These are phyloP conservation scores for Thyatira batis DNA, from an alignment of 2,888 invertebrate species.

Conservation along the genomic window DNA sequence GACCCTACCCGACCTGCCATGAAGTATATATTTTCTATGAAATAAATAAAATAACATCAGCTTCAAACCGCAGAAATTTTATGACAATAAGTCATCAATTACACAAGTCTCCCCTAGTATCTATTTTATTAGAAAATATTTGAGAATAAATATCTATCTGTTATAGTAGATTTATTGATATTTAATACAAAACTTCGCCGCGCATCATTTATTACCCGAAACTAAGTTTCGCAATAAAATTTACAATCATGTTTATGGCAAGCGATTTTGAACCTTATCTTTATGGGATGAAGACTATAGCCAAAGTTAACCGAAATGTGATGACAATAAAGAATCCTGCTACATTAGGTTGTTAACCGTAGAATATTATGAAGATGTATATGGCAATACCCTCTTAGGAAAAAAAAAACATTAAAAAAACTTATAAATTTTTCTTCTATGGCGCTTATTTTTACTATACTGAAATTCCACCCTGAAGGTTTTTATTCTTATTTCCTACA, in stretches of 20 bases:
- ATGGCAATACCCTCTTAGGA: not conserved
- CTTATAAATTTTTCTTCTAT: too few relatives aligned
- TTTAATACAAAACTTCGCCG: not conserved
- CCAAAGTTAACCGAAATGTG: not conserved
- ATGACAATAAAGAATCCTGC: slow-evolving; percentile 3
- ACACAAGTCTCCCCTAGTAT: not conserved
- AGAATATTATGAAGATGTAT: not conserved
- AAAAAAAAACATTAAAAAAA: too few relatives aligned
- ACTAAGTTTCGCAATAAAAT: not conserved
- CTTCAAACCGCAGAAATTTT: too few relatives aligned
- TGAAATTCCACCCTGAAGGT: too few relatives aligned
- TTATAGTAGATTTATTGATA: not conserved
- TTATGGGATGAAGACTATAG: not conserved
- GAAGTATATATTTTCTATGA: too few relatives aligned
- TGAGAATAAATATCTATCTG: not conserved
- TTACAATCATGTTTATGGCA: not conserved
- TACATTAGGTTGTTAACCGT: slow-evolving; percentile 2
- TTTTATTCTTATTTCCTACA: too few relatives aligned
- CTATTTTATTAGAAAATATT: not conserved
- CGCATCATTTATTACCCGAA: not conserved
- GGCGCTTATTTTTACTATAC: too few relatives aligned
- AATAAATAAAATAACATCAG: too few relatives aligned
- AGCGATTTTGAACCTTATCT: not conserved
- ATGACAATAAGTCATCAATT: not conserved
- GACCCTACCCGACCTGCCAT: too few relatives aligned